These are phyloP conservation scores for Odontamblyopus rebecca DNA, from an alignment of 2,797 vertebrate genomes.

Conservation along the genomic window DNA sequence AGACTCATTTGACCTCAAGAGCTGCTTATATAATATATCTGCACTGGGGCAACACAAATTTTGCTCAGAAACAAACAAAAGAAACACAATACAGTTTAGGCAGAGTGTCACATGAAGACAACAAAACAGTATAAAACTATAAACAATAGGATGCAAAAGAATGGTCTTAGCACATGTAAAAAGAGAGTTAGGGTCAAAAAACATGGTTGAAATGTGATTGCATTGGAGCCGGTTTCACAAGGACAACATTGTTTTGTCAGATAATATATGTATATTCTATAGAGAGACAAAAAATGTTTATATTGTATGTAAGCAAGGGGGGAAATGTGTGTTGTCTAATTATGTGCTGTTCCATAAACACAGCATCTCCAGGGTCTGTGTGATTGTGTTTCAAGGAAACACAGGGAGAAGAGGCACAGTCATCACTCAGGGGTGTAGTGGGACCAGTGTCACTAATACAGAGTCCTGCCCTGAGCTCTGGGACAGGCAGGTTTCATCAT, in stretches of 20 bases:
- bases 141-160: too few species aligned
- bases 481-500: slow-evolving; percentile 31
- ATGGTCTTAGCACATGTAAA: too few species aligned
- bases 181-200: too few species aligned
- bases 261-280: neutral
- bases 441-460: slow-evolving; percentile 3
- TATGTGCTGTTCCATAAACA: slow-evolving; percentile 37
- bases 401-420: slow-evolving; percentile 4
- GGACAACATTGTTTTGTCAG: neutral
- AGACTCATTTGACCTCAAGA: too few species aligned
- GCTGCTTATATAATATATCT: too few species aligned
- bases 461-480: slow-evolving; percentile 1
- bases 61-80: too few species aligned
- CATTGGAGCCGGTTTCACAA: neutral
- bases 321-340: slow-evolving; percentile 18
- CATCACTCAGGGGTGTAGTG: slow-evolving; percentile 19
- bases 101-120: too few species aligned
- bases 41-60: too few species aligned
- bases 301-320: neutral
- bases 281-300: neutral
- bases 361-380: slow-evolving; percentile 39
- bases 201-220: too few species aligned
- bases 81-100: too few species aligned
- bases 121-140: too few species aligned
- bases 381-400: slow-evolving; percentile 41